Conservation (phyloP, 2,797 vertebrate genomes). For the Acrocephalus scirpaceus region DNA sequence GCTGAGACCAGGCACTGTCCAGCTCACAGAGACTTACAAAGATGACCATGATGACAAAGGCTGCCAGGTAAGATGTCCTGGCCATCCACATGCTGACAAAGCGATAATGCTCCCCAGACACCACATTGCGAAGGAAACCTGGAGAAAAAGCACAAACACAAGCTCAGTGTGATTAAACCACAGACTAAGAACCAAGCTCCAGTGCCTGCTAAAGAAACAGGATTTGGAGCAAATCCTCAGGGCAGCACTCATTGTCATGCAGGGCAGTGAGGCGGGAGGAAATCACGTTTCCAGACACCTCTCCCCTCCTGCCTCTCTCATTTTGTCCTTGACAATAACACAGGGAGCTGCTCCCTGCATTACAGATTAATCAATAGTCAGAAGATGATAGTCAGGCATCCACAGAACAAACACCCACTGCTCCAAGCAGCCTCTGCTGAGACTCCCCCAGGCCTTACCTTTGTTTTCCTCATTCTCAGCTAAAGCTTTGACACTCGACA, state of each 20-base stretch:
- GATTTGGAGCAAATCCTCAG: background rate
- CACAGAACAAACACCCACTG: background rate
- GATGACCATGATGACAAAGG: slow-evolving; percentile 98
- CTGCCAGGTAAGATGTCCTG: slow-evolving; percentile 92
- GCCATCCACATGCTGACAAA: slow-evolving; percentile 99
- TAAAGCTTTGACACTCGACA: slow-evolving; percentile 97
- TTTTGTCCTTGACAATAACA: slow-evolving; percentile 20
- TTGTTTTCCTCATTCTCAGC: slow-evolving; percentile 98
- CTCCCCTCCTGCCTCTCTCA: background rate
- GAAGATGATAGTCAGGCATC: background rate
- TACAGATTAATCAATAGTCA: background rate
- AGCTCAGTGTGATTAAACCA: background rate
- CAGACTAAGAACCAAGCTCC: background rate
- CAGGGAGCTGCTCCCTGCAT: background rate
- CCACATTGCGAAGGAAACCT: slow-evolving; percentile 97
- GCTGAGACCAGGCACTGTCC: background rate
- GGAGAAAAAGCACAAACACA: background rate
- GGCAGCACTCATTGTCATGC: background rate
- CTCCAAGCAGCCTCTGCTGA: background rate
- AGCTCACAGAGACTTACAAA: slow-evolving; percentile 83
- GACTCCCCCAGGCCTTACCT: slow-evolving; percentile 73
- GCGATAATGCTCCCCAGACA: slow-evolving; percentile 96
- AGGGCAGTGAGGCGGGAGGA: background rate
- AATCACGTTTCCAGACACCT: background rate
- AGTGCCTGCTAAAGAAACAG: background rate